phyloP scores from a whole-genome alignment of 2,113 vertebrate genomes.

The Saimiri boliviensis region DNA sequence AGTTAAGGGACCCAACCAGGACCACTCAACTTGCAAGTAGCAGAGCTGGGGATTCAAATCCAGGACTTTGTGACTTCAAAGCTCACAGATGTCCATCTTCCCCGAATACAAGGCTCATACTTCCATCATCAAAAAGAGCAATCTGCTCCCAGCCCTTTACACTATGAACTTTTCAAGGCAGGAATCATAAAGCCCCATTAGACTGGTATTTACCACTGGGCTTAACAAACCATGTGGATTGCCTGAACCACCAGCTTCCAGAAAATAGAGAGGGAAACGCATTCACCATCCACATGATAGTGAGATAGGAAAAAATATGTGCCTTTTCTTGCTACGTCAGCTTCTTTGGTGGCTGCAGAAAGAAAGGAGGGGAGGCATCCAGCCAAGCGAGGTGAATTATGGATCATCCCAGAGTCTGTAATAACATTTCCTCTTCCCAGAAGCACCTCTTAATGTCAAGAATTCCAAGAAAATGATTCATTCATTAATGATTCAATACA shows the following conservation, averaged over 20 bases:
- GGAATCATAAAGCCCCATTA: not conserved
- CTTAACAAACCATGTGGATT: not conserved
- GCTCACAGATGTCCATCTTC: not conserved
- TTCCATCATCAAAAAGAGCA: not conserved
- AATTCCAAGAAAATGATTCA: conserved; percentile 39
- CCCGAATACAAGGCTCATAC: not conserved
- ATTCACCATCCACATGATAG: not conserved
- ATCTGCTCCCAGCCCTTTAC: not conserved
- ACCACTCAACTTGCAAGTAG: not conserved
- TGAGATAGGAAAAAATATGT: not conserved
- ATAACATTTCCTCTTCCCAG: not conserved
- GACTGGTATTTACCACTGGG: not conserved
- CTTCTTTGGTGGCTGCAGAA: not conserved
- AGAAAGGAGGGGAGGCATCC: not conserved
- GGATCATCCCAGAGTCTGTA: not conserved
- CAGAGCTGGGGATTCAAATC: not conserved
- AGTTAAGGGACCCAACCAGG: not conserved
- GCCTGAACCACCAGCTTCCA: conserved; percentile 26
- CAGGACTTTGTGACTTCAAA: not conserved
- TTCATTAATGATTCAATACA: not conserved
- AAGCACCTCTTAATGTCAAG: conserved; percentile 21
- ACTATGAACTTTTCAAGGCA: not conserved
- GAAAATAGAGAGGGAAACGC: not conserved
- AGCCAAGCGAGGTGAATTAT: not conserved
- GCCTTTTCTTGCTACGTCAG: not conserved